Evolutionary conservation across 53 echinoderm and acorn worm genomes (phyloP).

Genomic region (Patiria pectinifera): DNA sequence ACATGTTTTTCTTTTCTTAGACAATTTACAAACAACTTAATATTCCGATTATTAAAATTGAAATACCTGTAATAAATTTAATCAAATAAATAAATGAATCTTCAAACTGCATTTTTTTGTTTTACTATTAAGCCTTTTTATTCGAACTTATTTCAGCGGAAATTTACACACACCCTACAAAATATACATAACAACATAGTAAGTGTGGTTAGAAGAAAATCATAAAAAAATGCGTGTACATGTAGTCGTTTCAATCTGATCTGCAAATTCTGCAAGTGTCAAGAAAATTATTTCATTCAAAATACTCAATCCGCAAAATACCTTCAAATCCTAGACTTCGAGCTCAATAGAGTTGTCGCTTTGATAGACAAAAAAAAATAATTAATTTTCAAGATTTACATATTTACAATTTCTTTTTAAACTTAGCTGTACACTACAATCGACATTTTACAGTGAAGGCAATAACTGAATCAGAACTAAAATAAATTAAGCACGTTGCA

Average conservation of each 20-base stretch:
- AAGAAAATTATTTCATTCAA: no score
- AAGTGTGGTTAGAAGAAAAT: neutral
- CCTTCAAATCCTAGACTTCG: neutral
- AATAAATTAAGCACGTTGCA: no score
- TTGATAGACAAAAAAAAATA: neutral
- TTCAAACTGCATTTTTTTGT: neutral
- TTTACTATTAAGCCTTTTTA: neutral
- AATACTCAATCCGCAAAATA: no score
- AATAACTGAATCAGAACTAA: no score
- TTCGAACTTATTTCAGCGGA: neutral
- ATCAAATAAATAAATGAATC: no score
- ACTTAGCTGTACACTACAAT: no score
- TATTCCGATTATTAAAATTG: no score
- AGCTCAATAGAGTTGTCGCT: neutral
- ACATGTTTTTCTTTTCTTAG: no score
- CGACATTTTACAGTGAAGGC: no score
- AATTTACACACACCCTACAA: neutral
- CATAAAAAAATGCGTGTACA: neutral
- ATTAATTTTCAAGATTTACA: conserved; percentile 32
- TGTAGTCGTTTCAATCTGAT: neutral
- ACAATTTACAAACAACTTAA: no score
- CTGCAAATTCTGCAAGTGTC: no score
- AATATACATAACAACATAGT: neutral
- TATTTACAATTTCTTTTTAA: conserved; percentile 21
- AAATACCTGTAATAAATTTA: no score